phyloP scores from a whole-genome alignment of 2,797 vertebrate genomes.

The Mormyrops attenuatus region DNA sequence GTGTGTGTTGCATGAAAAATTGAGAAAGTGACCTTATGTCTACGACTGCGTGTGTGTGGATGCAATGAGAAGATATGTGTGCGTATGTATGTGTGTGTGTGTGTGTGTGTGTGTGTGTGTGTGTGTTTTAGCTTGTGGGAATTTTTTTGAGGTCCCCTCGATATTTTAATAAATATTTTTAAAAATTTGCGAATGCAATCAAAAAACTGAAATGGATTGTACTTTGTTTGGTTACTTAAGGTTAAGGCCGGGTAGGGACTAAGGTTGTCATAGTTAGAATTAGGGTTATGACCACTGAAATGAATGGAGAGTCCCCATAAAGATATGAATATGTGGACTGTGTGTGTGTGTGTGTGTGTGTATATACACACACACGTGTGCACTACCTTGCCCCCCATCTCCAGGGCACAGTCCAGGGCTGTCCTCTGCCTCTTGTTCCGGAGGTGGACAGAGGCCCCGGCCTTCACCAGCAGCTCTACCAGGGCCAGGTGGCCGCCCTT shows the following conservation, averaged over 20 bases:
- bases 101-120: neutral
- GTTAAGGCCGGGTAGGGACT: neutral
- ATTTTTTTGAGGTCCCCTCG: neutral
- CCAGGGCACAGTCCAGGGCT: slow-evolving; percentile 75
- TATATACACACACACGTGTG: neutral
- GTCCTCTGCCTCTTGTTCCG: slow-evolving; percentile 75
- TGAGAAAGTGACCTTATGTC: neutral
- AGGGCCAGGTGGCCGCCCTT: slow-evolving; percentile 58
- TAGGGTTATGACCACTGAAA: neutral
- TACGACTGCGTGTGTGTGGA: neutral
- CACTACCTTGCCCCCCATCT: slow-evolving; percentile 60
- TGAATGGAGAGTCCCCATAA: neutral
- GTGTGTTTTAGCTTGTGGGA: neutral
- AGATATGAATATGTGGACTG: neutral
- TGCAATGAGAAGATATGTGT: neutral
- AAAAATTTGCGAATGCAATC: neutral
- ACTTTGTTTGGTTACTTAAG: neutral
- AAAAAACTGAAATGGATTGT: neutral
- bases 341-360: neutral
- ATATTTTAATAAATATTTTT: neutral
- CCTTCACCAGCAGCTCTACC: slow-evolving; percentile 76
- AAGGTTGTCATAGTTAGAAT: neutral
- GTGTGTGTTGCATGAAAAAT: neutral
- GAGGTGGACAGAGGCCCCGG: slow-evolving; percentile 62
- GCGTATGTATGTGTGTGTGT: neutral